Conservation (phyloP, 2,113 vertebrate species). For the Cavia aperea region DNA sequence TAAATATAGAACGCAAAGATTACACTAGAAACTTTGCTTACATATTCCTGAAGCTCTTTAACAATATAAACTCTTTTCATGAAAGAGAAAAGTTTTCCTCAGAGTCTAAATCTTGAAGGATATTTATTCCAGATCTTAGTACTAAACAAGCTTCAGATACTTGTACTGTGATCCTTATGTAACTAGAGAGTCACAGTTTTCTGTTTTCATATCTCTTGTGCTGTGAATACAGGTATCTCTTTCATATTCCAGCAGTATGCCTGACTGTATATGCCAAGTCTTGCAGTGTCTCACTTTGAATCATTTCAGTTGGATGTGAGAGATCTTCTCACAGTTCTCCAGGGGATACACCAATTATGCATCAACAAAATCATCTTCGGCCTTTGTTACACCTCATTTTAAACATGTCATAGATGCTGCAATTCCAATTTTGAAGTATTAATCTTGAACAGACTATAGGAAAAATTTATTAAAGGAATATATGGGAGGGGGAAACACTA, state of each 20-base stretch:
- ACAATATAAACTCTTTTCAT: not conserved
- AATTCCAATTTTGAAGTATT: not conserved
- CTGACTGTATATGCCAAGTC: not conserved
- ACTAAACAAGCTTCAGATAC: not conserved
- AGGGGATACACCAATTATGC: not conserved
- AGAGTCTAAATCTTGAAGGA: not conserved
- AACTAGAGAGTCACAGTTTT: not conserved
- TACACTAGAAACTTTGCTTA: not conserved
- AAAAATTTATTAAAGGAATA: not conserved
- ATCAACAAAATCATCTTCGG: rapidly evolving
- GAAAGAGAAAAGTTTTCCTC: not conserved
- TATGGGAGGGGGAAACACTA: rapidly evolving
- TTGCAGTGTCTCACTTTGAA: not conserved
- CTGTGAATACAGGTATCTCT: rapidly evolving
- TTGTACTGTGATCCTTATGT: not conserved
- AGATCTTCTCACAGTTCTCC: not conserved
- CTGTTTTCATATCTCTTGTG: not conserved
- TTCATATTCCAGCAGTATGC: not conserved
- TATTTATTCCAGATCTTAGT: not conserved
- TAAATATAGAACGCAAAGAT: not conserved
- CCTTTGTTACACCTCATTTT: not conserved
- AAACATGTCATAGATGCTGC: not conserved
- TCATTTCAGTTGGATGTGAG: not conserved
- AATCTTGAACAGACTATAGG: not conserved
- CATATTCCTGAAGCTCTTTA: not conserved